phyloP scores from a whole-genome alignment of 2,888 invertebrate genomes.

The Coleophora deauratella region DNA sequence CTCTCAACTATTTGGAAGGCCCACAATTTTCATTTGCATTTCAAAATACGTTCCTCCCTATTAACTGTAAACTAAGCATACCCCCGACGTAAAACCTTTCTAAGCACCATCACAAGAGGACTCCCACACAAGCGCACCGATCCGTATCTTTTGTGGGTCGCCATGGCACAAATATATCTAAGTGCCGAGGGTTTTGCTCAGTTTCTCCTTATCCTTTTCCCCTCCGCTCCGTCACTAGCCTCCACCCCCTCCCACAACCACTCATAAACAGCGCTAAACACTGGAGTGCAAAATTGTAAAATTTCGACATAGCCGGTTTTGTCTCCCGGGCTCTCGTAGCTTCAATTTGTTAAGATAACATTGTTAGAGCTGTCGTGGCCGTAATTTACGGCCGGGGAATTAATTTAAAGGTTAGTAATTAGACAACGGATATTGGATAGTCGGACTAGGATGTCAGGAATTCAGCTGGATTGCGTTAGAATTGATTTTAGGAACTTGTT shows the following conservation, averaged over 20 bases:
- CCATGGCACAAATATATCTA: slow-evolving; percentile 61
- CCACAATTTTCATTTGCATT: no score
- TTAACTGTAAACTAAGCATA: slow-evolving; percentile 31
- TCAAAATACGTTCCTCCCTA: slow-evolving; percentile 18
- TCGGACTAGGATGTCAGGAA: slow-evolving; percentile 10
- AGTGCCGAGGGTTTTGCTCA: slow-evolving; percentile 57
- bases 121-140: slow-evolving; percentile 40
- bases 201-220: slow-evolving; percentile 59
- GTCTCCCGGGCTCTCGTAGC: slow-evolving; percentile 46
- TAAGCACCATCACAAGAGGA: slow-evolving; percentile 41
- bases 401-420: slow-evolving; percentile 44
- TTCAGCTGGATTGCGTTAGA: slow-evolving; percentile 3
- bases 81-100: slow-evolving; percentile 49
- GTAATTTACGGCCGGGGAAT: slow-evolving; percentile 53
- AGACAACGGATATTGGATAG: slow-evolving; percentile 29
- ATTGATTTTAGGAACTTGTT: neutral
- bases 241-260: slow-evolving; percentile 25
- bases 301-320: slow-evolving; percentile 44
- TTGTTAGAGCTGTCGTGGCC: slow-evolving; percentile 30
- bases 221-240: slow-evolving; percentile 54
- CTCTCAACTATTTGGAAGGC: no score
- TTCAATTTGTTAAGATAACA: slow-evolving; percentile 68
- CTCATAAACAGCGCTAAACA: slow-evolving; percentile 68
- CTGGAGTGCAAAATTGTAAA: slow-evolving; percentile 62
- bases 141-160: slow-evolving; percentile 51